Percentiles rank a stretch among this genome's conserved stretches.
These are phyloP conservation scores for Bombus balteatus DNA, from an alignment of 1,140 invertebrate species.

Conservation along the genomic window DNA sequence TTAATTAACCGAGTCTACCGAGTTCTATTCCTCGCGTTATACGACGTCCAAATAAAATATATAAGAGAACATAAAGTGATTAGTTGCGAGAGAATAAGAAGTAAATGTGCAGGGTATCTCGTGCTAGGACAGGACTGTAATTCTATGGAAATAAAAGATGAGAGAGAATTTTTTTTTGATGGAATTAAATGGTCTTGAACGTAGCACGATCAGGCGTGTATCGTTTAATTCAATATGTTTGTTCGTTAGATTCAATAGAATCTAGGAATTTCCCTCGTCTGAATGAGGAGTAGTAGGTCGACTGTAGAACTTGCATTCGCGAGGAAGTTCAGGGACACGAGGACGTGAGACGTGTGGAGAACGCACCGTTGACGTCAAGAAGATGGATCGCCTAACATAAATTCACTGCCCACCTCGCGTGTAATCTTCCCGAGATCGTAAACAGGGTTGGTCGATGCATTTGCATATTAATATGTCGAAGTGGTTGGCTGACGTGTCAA, in stretches of 20 bases:
- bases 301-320: not conserved
- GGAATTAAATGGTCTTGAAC: no score
- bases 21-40: slow-evolving; percentile 70
- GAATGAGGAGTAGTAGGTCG: not conserved
- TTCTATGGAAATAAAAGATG: no score
- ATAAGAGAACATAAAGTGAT: no score
- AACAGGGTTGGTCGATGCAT: not conserved
- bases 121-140: no score
- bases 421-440: not conserved
- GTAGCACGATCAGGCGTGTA: no score
- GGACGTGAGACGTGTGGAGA: slow-evolving; percentile 2
- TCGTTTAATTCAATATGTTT: no score
- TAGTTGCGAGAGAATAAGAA: no score
- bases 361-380: not conserved
- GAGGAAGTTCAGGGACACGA: not conserved
- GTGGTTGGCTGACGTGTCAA: not conserved
- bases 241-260: not conserved
- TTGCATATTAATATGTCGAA: slow-evolving; percentile 7
- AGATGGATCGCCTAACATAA: not conserved
- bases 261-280: no score
- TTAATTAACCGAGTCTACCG: slow-evolving; percentile 75
- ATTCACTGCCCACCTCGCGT: not conserved
- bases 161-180: no score
- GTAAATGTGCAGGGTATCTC: no score
- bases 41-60: not conserved